These are phyloP conservation scores for Myripristis murdjan DNA, from an alignment of 2,797 vertebrate species.

Conservation along the genomic window DNA sequence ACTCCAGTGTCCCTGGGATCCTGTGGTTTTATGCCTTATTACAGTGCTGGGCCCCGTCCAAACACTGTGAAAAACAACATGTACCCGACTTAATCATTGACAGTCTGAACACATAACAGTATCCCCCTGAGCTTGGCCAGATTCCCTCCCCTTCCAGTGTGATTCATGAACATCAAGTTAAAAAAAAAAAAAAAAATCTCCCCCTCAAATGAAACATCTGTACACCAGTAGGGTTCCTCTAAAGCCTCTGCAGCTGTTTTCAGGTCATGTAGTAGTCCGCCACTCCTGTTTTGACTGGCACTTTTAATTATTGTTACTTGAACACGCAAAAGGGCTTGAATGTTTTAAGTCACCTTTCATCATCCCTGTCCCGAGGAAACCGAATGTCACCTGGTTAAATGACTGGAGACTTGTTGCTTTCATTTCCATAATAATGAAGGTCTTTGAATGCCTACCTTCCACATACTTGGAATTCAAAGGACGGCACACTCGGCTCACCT, in stretches of 20 bases:
- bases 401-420: constrained; percentile 17
- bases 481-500: not conserved
- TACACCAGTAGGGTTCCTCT: not conserved
- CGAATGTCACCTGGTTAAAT: constrained; percentile 2
- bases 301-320: constrained; percentile 13
- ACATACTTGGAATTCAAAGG: not conserved
- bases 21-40: constrained; percentile 27
- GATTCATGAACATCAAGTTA: constrained; percentile 22
- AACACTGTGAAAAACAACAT: constrained; percentile 31
- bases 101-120: constrained; percentile 22
- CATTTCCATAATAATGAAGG: constrained; percentile 35
- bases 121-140: constrained; percentile 1
- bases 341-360: not conserved
- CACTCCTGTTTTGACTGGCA: constrained; percentile 3
- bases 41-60: constrained; percentile 27
- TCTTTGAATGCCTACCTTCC: not conserved
- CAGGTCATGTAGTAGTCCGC: not conserved
- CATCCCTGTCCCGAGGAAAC: constrained; percentile 8
- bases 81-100: constrained; percentile 37
- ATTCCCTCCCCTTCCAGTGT: not conserved
- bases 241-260: not conserved
- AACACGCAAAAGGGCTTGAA: not conserved
- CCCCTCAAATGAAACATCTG: constrained; percentile 13
- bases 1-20: constrained; percentile 23
- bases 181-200: constrained; percentile 9